Conservation (phyloP, 1,140 invertebrate species). For the Caenorhabditis remanei region DNA sequence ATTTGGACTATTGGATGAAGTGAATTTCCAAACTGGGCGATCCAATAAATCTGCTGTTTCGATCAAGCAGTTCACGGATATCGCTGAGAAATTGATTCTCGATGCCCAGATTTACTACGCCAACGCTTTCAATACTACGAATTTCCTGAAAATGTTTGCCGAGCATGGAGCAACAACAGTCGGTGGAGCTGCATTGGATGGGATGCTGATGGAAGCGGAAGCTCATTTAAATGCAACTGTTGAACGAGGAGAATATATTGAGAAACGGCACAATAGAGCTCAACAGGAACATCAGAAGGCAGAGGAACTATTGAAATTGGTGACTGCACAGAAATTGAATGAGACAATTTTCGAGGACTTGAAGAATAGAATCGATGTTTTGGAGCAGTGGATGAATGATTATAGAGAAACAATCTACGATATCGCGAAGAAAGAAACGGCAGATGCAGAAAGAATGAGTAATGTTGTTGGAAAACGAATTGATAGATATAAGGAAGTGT, state of each 20-base stretch:
- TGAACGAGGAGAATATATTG: slow-evolving; percentile 71
- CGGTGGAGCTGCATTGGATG: slow-evolving; percentile 54
- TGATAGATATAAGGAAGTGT: slow-evolving; percentile 63
- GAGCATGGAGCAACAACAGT: slow-evolving; percentile 41
- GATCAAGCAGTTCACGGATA: slow-evolving; percentile 57
- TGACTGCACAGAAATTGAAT: slow-evolving; percentile 74
- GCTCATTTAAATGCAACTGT: slow-evolving; percentile 68
- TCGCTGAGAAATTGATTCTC: slow-evolving; percentile 31
- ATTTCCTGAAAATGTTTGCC: slow-evolving; percentile 57
- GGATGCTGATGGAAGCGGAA: slow-evolving; percentile 69
- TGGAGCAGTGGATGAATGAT: slow-evolving; percentile 70
- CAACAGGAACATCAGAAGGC: slow-evolving; percentile 64
- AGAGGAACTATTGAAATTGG: slow-evolving; percentile 71
- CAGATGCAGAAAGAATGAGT: slow-evolving; percentile 68
- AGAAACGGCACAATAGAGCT: slow-evolving; percentile 74
- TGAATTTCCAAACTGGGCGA: slow-evolving; percentile 60
- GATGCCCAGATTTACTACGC: slow-evolving; percentile 60
- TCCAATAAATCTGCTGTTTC: slow-evolving; percentile 61
- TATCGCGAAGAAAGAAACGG: slow-evolving; percentile 61
- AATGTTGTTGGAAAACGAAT: slow-evolving; percentile 64
- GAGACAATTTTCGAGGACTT: slow-evolving; percentile 73
- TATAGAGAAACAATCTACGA: slow-evolving; percentile 65
- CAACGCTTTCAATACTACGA: slow-evolving; percentile 62
- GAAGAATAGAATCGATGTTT: slow-evolving; percentile 61
- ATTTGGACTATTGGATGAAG: slow-evolving; percentile 62